Percentiles rank a stretch among this genome's conserved stretches.
These are phyloP conservation scores for Spermophilus dauricus DNA, from an alignment of 2,113 vertebrate species.

Conservation along the genomic window DNA sequence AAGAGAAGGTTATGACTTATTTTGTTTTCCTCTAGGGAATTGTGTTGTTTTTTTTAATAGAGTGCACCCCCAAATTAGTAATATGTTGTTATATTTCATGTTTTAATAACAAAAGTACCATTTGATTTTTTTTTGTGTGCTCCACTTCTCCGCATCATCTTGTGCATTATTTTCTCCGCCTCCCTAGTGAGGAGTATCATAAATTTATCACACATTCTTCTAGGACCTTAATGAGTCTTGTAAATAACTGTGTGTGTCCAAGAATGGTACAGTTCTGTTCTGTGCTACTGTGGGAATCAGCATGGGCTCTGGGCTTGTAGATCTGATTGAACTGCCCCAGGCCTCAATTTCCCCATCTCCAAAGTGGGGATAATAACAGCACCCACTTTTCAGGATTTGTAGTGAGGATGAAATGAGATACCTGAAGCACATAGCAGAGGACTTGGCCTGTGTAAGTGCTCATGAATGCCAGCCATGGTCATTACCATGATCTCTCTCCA, in stretches of 20 bases:
- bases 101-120: background rate
- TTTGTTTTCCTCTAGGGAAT: constrained; percentile 10
- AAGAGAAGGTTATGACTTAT: background rate
- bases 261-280: background rate
- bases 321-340: background rate
- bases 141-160: background rate
- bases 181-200: background rate
- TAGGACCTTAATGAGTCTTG: background rate
- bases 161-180: background rate
- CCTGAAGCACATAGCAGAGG: background rate
- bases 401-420: background rate
- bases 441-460: background rate
- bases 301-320: background rate
- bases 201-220: background rate
- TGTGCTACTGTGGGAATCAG: fast-evolving
- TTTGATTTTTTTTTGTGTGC: background rate
- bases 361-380: background rate
- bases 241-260: background rate
- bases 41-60: background rate
- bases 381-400: background rate
- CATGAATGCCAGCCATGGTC: fast-evolving
- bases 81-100: background rate
- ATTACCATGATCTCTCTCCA: no score
- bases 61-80: background rate
- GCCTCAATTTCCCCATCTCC: background rate